Evolutionary conservation across 2,797 vertebrate genomes (phyloP).

Genomic region (Meda fulgida): DNA sequence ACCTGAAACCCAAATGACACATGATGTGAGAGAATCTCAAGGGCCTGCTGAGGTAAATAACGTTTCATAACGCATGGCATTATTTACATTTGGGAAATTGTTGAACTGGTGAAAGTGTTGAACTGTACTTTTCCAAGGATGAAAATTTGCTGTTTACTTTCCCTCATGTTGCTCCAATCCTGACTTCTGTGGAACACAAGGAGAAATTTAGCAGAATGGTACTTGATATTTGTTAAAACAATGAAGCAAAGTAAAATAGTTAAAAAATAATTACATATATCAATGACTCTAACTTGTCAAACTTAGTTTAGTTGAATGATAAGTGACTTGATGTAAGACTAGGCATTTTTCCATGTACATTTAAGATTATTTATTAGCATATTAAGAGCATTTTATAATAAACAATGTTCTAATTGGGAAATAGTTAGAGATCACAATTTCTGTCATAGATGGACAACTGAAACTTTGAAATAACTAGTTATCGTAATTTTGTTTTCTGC

Average conservation of each 20-base stretch:
- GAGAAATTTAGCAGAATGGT: neutral
- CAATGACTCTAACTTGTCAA: too few relatives aligned
- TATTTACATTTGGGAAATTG: neutral
- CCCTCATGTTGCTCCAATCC: neutral
- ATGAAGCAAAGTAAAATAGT: too few relatives aligned
- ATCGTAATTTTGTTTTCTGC: too few relatives aligned
- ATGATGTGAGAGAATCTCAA: neutral
- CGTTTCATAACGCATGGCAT: neutral
- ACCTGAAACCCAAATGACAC: neutral
- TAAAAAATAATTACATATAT: too few relatives aligned
- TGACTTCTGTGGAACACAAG: neutral
- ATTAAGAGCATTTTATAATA: neutral
- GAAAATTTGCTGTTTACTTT: neutral
- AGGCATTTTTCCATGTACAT: neutral
- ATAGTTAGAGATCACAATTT: neutral
- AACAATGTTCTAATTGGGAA: neutral
- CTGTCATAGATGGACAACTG: neutral
- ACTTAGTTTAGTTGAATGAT: too few relatives aligned
- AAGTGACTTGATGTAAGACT: neutral
- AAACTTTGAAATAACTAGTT: neutral
- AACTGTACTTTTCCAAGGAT: neutral
- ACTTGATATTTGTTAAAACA: too few relatives aligned
- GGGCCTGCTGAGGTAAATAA: conserved; percentile 30
- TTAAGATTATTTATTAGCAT: neutral
- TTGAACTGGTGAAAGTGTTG: conserved; percentile 4